Evolutionary conservation across 2,797 vertebrate genomes (phyloP), one percentile per base, ranked within the genome.

Genomic region (Gobionotothen gibberifrons): DNA sequence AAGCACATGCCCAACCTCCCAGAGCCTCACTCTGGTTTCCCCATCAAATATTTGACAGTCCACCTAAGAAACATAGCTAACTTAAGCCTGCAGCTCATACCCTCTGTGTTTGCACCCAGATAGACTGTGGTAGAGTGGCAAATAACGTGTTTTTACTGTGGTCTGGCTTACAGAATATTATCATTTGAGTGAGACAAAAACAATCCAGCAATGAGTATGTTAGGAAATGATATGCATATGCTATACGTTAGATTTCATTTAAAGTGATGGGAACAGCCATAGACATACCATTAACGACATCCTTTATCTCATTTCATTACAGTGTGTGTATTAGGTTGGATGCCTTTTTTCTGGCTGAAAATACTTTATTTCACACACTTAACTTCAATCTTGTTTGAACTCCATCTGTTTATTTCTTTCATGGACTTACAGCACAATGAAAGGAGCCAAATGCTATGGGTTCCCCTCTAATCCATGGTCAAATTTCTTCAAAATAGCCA

Each of bases 401-500:
- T 60, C 3, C 51, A 76, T 78, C 72, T 85, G 81, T 87, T 91
- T 89, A 87, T 90, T 91, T 87, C 81, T 85, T 77, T 51, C 55
- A 48, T 62, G 57, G 66, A 74, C 76, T 84, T 79, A 84, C 74
- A 78, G 70, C 70, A 14, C 52, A 3, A 19, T 64, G 47, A 22
- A 51, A 71, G 43, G 57, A 81, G 85, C 79, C 83, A 68, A 64
- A 63, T 61, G 63, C 52, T 55, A 76, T 12, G 73, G 78, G 68
- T 85, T 80, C 65, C 49, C 40, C 43, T 75, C 68, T 81, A 86
- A 85, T 83, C 65, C 81, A 81, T 48, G 73, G 85, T 86, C 81
- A 87, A 85, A 86, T 78, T 74, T 88, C 81, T 83, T 88, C 65
- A 74, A 93, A 94, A 94, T 89, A 90, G 75, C 84, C 80, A 78